Evolutionary conservation across 2,888 invertebrate genomes (phyloP), one percentile per base, ranked within the genome.

Genomic region (Dioctria rufipes): DNA sequence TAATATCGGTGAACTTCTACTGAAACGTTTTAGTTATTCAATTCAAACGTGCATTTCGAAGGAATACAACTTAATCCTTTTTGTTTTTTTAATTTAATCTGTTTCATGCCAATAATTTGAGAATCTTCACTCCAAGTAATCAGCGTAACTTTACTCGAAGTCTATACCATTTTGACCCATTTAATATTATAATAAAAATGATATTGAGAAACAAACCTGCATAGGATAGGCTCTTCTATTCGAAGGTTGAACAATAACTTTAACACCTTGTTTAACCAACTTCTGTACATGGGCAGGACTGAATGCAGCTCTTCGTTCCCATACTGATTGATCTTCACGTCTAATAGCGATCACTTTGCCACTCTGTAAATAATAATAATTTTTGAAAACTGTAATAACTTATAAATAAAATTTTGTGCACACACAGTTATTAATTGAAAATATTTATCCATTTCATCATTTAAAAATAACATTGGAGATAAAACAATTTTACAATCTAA

Each of bases 161-260:
- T 25, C 25, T 25, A 25, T 25, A 25, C 25, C 2, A 25, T 25
- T 25, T 25, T 25, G 25, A 43, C 43, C 4, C n/a, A 25, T 4
- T n/a, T 67, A 43, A 42, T 5, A 6, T 25, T 25, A 25, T 25
- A 25, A 25, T 25, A 25, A 25, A 25, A 1, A 25, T 25, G 25
- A 25, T 2, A 25, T 2, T 25, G 25, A 1, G 25, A 25, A 25
- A 37, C 0, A 40, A 83, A 92, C 95, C 92, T 98, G 97, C 93
- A 98, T 98, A 2, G 99, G 98, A 90, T 98, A 99, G 0, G 99
- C 98, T 71, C 99, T 91, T 83, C 99, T 91, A 88, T 99, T 99
- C 80, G 98, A 98, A 0, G 99, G 99, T 87, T 99, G 99, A 0
- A 99, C 98, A 71, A 99, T 94, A 71, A 99, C 98, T 88, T 95